A percentile compares a stretch with the other conserved stretches of the same genome.
Evolutionary conservation across 1,140 invertebrate genomes (phyloP).

Genomic region (Dryas iulia): DNA sequence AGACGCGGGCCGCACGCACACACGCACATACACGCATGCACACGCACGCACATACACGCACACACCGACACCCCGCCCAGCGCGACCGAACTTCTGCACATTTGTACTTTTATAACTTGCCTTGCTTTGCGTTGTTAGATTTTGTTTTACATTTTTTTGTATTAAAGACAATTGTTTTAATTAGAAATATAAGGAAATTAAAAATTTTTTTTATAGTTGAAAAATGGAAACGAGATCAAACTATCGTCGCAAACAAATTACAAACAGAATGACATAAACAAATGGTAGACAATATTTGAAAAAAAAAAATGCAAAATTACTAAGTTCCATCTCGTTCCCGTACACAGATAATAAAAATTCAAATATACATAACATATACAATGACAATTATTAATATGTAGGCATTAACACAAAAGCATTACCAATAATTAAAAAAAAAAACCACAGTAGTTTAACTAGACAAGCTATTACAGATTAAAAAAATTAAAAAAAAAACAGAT

Average conservation of each 20-base stretch:
- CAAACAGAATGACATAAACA: neutral
- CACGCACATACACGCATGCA: slow-evolving; percentile 40
- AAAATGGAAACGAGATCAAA: neutral
- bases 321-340: neutral
- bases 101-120: slow-evolving; percentile 57
- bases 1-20: slow-evolving; percentile 61
- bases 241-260: neutral
- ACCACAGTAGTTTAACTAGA: too few relatives aligned
- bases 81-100: slow-evolving; percentile 76
- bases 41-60: slow-evolving; percentile 18
- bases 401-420: too few relatives aligned
- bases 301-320: neutral
- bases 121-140: slow-evolving; percentile 15
- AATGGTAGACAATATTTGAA: neutral
- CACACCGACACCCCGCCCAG: slow-evolving; percentile 14
- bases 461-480: too few relatives aligned
- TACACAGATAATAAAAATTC: neutral
- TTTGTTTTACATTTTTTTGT: neutral
- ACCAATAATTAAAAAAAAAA: too few relatives aligned
- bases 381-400: too few relatives aligned
- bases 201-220: neutral
- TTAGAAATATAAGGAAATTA: neutral
- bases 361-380: neutral
- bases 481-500: too few relatives aligned
- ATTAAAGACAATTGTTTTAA: too few relatives aligned